Evolutionary conservation across 2,888 invertebrate species (phyloP).

Genomic region (Leptura quadrifasciata): DNA sequence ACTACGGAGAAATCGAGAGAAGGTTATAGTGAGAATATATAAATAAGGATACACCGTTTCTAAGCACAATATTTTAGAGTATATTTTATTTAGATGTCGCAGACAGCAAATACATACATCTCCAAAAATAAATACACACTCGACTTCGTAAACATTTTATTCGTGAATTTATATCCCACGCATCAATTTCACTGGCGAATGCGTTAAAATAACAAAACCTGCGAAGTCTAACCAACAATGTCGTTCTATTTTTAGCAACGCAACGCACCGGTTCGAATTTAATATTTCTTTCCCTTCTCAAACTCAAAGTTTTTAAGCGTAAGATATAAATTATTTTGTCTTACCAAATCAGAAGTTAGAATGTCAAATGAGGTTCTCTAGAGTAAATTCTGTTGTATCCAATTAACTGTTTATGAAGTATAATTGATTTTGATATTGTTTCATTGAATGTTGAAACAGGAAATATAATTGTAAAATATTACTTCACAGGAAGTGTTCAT

Average conservation of each 20-base stretch:
- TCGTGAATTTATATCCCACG: constrained; percentile 28
- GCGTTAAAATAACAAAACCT: constrained; percentile 23
- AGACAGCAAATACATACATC: constrained; percentile 15
- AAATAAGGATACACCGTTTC: neutral
- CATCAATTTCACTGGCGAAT: constrained; percentile 28
- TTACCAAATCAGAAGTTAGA: neutral
- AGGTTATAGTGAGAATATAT: neutral
- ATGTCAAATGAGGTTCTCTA: neutral
- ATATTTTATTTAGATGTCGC: constrained; percentile 10
- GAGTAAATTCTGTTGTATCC: neutral
- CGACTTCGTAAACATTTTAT: constrained; percentile 26
- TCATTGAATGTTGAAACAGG: neutral
- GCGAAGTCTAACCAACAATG: constrained; percentile 23
- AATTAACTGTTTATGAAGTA: neutral
- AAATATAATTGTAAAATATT: no score
- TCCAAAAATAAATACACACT: constrained; percentile 29
- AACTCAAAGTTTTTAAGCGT: constrained; percentile 7
- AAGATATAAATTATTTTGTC: neutral
- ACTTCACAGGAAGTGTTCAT: no score
- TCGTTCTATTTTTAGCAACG: constrained; percentile 26
- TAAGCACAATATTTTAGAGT: neutral
- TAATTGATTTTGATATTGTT: neutral
- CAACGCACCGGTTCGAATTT: neutral
- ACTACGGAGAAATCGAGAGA: neutral
- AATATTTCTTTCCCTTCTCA: constrained; percentile 3